Evolutionary conservation across 2,888 invertebrate genomes (phyloP).

Genomic region (Dendrolimus houi): DNA sequence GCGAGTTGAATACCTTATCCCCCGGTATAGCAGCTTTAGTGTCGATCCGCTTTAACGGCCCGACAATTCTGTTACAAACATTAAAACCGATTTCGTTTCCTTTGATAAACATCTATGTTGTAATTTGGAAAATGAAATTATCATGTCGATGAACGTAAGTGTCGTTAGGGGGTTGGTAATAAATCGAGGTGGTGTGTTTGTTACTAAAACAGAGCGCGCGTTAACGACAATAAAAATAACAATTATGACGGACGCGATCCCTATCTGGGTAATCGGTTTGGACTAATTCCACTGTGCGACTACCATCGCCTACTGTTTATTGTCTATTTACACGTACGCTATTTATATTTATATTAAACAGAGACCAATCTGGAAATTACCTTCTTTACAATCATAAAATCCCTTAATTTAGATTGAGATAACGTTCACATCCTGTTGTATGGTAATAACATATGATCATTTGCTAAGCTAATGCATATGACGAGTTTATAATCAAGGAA

Average conservation of each 20-base stretch:
- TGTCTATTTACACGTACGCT: slow-evolving; percentile 40
- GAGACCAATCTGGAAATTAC: slow-evolving; percentile 8
- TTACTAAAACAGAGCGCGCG: slow-evolving; percentile 40
- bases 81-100: slow-evolving; percentile 26
- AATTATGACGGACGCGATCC: slow-evolving; percentile 39
- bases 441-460: slow-evolving; percentile 15
- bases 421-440: slow-evolving; percentile 20
- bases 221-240: slow-evolving; percentile 56
- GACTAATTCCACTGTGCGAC: slow-evolving; percentile 39
- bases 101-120: slow-evolving; percentile 42
- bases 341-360: slow-evolving; percentile 28
- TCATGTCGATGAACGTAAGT: slow-evolving; percentile 36
- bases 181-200: slow-evolving; percentile 44
- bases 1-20: slow-evolving; percentile 18
- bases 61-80: slow-evolving; percentile 28
- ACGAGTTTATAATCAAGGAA: slow-evolving; percentile 14
- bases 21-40: slow-evolving; percentile 14
- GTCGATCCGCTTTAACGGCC: slow-evolving; percentile 32
- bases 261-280: slow-evolving; percentile 56
- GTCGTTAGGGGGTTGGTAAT: slow-evolving; percentile 36
- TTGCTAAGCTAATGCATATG: slow-evolving; percentile 10
- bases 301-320: slow-evolving; percentile 32
- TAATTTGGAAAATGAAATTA: slow-evolving; percentile 58
- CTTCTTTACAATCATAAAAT: slow-evolving; percentile 16
- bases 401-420: slow-evolving; percentile 27